Percentiles rank a stretch among this genome's conserved stretches.
phyloP scores from a whole-genome alignment of 2,888 invertebrate species.

The Leptinotarsa tumamoca region DNA sequence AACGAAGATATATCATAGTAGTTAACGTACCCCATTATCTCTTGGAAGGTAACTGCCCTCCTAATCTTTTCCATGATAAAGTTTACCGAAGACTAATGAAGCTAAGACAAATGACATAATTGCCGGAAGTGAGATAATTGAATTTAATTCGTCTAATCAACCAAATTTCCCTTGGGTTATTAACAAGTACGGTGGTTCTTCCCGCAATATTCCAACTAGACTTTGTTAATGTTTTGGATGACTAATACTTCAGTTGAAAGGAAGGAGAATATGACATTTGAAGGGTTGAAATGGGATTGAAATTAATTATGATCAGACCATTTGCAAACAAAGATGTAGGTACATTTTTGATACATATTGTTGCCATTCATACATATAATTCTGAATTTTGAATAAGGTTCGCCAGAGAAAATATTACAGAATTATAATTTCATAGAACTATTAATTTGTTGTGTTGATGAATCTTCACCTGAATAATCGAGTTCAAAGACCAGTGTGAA shows the following conservation, averaged over 20 bases:
- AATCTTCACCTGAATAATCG: too few species aligned
- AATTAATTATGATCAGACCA: too few species aligned
- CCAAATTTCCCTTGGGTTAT: constrained; percentile 19
- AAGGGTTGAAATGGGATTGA: too few species aligned
- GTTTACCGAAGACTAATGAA: constrained; percentile 16
- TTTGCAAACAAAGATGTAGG: too few species aligned
- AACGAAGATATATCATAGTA: neutral
- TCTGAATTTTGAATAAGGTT: too few species aligned
- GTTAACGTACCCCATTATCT: neutral
- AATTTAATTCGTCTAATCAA: constrained; percentile 30
- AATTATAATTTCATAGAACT: too few species aligned
- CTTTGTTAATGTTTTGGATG: neutral
- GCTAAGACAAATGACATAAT: constrained; percentile 26
- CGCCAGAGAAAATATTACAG: too few species aligned
- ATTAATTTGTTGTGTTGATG: too few species aligned
- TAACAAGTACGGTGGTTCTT: constrained; percentile 7
- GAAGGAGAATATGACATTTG: too few species aligned
- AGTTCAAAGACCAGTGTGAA: too few species aligned
- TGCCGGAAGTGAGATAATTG: constrained; percentile 25
- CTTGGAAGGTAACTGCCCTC: constrained; percentile 22
- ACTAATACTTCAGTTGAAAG: neutral
- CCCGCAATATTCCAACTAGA: constrained; percentile 3
- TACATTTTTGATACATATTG: too few species aligned
- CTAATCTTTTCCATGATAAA: constrained; percentile 27
- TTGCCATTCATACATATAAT: too few species aligned